Conservation (phyloP, 2,113 vertebrate species). For the Notiomystis cincta region DNA sequence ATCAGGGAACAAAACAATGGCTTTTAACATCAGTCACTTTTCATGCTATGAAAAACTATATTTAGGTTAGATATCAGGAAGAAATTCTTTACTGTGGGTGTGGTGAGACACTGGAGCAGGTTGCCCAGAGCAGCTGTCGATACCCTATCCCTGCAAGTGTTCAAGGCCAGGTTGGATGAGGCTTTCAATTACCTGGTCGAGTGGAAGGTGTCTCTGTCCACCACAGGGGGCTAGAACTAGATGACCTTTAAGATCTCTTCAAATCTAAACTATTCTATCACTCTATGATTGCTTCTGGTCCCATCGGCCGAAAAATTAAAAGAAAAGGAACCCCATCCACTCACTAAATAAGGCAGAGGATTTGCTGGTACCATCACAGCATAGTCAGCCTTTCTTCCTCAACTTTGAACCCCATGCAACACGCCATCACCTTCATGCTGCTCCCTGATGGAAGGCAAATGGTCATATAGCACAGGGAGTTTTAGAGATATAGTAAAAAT, state of each 20-base stretch:
- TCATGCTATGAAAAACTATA: background rate
- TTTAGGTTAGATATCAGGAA: background rate
- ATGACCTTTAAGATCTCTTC: background rate
- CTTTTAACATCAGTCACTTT: background rate
- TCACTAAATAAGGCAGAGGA: background rate
- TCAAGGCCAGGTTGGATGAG: background rate
- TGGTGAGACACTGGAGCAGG: background rate
- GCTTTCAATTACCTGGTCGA: background rate
- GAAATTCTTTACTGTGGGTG: background rate
- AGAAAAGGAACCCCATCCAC: background rate
- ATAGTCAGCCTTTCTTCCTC: background rate
- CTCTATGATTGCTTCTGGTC: background rate
- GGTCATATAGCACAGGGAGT: background rate
- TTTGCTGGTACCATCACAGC: background rate
- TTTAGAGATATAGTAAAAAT: background rate
- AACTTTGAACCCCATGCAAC: fast-evolving
- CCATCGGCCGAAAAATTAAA: background rate
- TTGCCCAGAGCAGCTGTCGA: background rate
- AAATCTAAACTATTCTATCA: background rate
- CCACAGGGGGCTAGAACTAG: fast-evolving
- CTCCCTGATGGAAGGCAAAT: background rate
- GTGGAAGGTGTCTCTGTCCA: background rate
- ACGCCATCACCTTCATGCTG: fast-evolving
- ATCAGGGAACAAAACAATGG: background rate
- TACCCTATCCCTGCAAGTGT: background rate